Evolutionary conservation across 2,797 vertebrate genomes (phyloP).

Genomic region (Galago senegalensis): DNA sequence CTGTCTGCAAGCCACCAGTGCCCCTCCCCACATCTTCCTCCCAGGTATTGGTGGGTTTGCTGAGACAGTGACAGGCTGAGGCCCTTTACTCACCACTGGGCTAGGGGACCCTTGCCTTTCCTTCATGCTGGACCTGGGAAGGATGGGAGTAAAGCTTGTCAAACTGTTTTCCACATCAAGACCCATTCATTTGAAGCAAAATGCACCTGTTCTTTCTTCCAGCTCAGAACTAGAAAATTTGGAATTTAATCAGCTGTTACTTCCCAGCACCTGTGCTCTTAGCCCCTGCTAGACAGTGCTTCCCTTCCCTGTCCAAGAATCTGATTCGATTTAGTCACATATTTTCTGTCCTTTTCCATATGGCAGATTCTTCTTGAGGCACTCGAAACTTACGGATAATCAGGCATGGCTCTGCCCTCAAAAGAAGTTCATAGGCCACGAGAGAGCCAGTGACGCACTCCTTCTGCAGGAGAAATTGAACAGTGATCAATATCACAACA

Average conservation of each 20-base stretch:
- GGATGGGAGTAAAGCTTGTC: background rate
- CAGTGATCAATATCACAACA: background rate
- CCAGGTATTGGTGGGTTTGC: background rate
- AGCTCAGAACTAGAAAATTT: background rate
- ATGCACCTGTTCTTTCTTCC: background rate
- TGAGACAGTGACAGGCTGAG: background rate
- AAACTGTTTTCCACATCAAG: background rate
- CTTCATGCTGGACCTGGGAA: background rate
- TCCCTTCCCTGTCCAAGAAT: background rate
- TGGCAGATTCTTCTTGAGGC: background rate
- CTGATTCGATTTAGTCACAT: background rate
- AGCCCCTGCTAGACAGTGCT: background rate
- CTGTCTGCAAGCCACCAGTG: too few species aligned
- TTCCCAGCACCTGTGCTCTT: background rate
- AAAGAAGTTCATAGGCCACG: background rate
- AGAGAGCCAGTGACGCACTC: background rate
- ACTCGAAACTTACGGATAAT: background rate
- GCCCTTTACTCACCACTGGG: background rate
- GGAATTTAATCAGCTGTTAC: background rate
- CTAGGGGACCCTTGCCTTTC: background rate
- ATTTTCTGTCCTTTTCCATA: background rate
- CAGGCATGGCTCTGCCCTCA: background rate
- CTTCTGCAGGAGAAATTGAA: background rate
- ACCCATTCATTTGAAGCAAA: background rate
- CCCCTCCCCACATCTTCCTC: background rate